Evolutionary conservation across 2,888 invertebrate species (phyloP).

Genomic region (Calameuta filiformis): DNA sequence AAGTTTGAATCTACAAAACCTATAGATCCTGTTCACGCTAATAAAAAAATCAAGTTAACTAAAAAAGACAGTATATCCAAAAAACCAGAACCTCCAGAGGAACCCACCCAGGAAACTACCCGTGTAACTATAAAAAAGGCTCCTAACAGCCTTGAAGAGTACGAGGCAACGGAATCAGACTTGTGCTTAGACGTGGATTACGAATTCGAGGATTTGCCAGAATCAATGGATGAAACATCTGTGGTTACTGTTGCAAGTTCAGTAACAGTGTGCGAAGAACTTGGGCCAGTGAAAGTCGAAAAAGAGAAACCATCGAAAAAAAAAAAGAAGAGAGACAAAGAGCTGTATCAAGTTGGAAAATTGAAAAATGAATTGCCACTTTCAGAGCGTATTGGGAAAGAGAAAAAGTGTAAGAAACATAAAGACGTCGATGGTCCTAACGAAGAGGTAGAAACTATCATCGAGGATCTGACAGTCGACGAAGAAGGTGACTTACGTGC

Average conservation of each 20-base stretch:
- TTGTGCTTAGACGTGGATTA: constrained; percentile 38
- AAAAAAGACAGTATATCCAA: constrained; percentile 41
- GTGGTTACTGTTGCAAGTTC: constrained; percentile 15
- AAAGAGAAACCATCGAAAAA: constrained; percentile 58
- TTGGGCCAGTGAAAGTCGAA: constrained; percentile 49
- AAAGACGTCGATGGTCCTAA: constrained; percentile 42
- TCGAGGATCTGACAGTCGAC: constrained; percentile 50
- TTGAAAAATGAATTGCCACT: constrained; percentile 52
- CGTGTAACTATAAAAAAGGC: not conserved
- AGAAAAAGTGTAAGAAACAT: constrained; percentile 55
- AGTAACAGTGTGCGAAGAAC: constrained; percentile 39
- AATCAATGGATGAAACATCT: constrained; percentile 27
- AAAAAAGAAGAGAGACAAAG: constrained; percentile 66
- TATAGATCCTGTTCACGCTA: constrained; percentile 66
- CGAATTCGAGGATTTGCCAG: constrained; percentile 29
- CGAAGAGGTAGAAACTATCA: constrained; percentile 35
- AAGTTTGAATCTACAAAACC: constrained; percentile 68
- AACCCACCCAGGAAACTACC: constrained; percentile 1
- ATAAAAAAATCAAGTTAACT: constrained; percentile 66
- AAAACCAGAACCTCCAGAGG: constrained; percentile 13
- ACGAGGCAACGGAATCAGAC: constrained; percentile 26
- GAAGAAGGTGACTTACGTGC: constrained; percentile 68
- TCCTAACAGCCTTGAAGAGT: constrained; percentile 23
- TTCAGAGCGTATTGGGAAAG: constrained; percentile 55
- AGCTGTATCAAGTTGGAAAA: constrained; percentile 66